Conservation (phyloP, 2,113 vertebrate genomes). For the Silurus glanis region DNA sequence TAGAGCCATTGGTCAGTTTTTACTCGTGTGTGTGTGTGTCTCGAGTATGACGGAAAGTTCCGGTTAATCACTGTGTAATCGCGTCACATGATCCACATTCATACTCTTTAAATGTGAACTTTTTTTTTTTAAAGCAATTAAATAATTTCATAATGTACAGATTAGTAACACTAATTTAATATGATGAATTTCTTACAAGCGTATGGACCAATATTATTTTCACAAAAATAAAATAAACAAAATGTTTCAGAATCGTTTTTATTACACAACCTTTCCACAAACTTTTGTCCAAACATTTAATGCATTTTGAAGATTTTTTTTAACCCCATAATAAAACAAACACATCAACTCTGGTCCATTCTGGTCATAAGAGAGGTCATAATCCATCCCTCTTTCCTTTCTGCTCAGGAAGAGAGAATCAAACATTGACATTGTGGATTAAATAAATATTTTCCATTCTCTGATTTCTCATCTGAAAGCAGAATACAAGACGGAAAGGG, state of each 20-base stretch:
- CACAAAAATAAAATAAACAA: conserved; percentile 7
- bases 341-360: background rate
- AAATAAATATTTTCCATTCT: background rate
- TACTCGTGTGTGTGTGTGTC: background rate
- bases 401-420: background rate
- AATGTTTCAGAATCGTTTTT: background rate
- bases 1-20: background rate
- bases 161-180: conserved; percentile 38
- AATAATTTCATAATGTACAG: conserved; percentile 47
- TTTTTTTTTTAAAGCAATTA: conserved; percentile 58
- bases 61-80: conserved; percentile 25
- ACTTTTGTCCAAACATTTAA: background rate
- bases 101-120: background rate
- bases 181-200: conserved; percentile 29
- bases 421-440: background rate
- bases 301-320: background rate
- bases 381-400: background rate
- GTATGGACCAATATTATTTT: conserved; percentile 51
- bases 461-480: background rate
- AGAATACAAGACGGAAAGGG: too few relatives aligned
- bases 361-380: too few relatives aligned
- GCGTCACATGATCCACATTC: conserved; percentile 27
- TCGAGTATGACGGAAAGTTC: background rate
- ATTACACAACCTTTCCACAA: background rate
- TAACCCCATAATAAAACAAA: background rate